Percentiles rank a stretch among this genome's conserved stretches.
phyloP scores from a whole-genome alignment of 2,797 vertebrate genomes.

The Sebastes hubbsi region DNA sequence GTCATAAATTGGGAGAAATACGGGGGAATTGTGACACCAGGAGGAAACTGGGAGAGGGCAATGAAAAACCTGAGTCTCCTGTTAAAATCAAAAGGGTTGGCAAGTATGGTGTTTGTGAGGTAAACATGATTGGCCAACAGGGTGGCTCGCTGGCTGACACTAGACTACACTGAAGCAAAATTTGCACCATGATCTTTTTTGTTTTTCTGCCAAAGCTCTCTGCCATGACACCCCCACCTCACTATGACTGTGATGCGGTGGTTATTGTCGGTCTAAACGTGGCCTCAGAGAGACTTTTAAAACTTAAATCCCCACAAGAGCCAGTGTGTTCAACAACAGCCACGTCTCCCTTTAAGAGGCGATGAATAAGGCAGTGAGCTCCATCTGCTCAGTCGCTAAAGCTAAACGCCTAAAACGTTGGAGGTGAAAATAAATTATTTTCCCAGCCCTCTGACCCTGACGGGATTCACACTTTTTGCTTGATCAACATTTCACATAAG shows the following conservation, averaged over 20 bases:
- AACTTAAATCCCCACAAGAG: slow-evolving; percentile 23
- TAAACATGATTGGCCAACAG: background rate
- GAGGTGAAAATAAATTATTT: slow-evolving; percentile 9
- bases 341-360: slow-evolving; percentile 11
- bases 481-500: slow-evolving; percentile 45
- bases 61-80: too few relatives aligned
- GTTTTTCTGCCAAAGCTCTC: background rate
- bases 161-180: background rate
- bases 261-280: slow-evolving; percentile 18
- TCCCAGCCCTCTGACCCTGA: background rate
- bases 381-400: slow-evolving; percentile 28
- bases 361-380: slow-evolving; percentile 12
- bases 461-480: slow-evolving; percentile 30
- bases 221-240: background rate
- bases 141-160: background rate
- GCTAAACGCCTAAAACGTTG: slow-evolving; percentile 6
- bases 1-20: too few relatives aligned
- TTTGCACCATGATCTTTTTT: background rate
- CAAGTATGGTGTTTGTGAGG: background rate
- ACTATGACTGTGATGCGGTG: background rate
- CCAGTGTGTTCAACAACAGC: background rate
- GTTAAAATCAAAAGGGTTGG: too few relatives aligned
- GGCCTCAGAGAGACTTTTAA: slow-evolving; percentile 11
- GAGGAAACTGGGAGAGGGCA: too few relatives aligned
- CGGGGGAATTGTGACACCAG: too few relatives aligned